These are phyloP conservation scores for Rhagonycha lutea DNA, from an alignment of 2,888 invertebrate species.

Conservation along the genomic window DNA sequence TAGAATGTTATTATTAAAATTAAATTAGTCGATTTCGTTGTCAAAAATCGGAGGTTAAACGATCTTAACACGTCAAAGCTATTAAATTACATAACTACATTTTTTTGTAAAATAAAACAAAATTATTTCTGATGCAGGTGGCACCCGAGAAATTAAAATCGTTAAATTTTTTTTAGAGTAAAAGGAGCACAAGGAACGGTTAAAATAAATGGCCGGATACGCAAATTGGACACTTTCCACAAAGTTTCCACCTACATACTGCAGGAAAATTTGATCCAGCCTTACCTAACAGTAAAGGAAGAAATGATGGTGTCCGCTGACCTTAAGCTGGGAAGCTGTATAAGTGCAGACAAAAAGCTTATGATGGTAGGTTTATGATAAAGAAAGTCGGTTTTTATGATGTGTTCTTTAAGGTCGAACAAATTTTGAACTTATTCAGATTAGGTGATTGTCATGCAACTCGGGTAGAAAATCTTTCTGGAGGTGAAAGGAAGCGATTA, in stretches of 20 bases:
- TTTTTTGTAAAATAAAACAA: background rate
- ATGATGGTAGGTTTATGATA: conserved; percentile 5
- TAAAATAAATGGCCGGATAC: conserved; percentile 67
- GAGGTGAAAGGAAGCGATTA: conserved; percentile 77
- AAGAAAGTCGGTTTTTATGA: background rate
- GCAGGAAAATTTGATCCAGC: conserved; percentile 76
- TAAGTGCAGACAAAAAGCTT: background rate
- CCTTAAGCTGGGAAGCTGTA: conserved; percentile 67
- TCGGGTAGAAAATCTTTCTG: conserved; percentile 69
- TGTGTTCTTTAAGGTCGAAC: conserved; percentile 65
- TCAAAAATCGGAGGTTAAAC: too few relatives aligned
- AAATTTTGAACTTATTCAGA: conserved; percentile 73
- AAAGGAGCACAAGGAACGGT: conserved; percentile 70
- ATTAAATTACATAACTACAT: background rate
- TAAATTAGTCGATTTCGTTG: too few relatives aligned
- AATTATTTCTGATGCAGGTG: background rate
- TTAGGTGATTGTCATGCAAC: conserved; percentile 69
- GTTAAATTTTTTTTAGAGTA: conserved; percentile 39
- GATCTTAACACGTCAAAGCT: background rate
- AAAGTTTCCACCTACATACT: conserved; percentile 81
- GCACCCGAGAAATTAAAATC: background rate
- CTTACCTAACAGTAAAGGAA: conserved; percentile 73
- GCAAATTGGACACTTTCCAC: conserved; percentile 72
- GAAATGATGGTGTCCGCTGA: conserved; percentile 75
- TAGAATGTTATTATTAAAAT: too few relatives aligned